Percentiles rank a stretch among this genome's conserved stretches.
Evolutionary conservation across 2,113 vertebrate species (phyloP).

Genomic region (Chlamydotis undulata): DNA sequence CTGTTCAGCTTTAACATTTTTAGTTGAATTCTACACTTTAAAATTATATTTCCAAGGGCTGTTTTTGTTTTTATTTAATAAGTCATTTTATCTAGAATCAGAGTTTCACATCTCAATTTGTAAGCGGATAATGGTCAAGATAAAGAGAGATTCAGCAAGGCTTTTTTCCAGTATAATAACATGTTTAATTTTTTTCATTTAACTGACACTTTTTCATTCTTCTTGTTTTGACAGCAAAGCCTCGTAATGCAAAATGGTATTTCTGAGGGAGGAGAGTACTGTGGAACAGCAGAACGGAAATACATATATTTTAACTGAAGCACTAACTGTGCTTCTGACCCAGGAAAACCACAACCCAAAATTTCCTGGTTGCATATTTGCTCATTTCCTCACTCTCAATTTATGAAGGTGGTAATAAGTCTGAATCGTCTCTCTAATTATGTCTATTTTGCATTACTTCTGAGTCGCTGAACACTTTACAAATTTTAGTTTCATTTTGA

Average conservation of each 20-base stretch:
- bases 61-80: not conserved
- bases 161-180: not conserved
- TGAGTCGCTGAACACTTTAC: not conserved
- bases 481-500: not conserved
- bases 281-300: not conserved
- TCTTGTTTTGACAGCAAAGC: not conserved
- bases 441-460: not conserved
- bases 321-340: not conserved
- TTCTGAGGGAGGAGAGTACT: not conserved
- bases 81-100: not conserved
- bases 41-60: not conserved
- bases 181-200: not conserved
- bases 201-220: not conserved
- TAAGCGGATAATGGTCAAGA: not conserved
- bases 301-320: slow-evolving; percentile 5
- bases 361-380: slow-evolving; percentile 7
- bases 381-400: slow-evolving; percentile 17
- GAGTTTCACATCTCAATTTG: not conserved
- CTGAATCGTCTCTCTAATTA: not conserved
- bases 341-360: slow-evolving; percentile 20
- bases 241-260: not conserved
- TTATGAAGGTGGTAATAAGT: not conserved
- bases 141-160: not conserved
- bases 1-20: not conserved
- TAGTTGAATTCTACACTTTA: not conserved